Percentiles rank a stretch among this genome's conserved stretches.
phyloP scores from a whole-genome alignment of 2,113 vertebrate species.

The Arizona elegans region DNA sequence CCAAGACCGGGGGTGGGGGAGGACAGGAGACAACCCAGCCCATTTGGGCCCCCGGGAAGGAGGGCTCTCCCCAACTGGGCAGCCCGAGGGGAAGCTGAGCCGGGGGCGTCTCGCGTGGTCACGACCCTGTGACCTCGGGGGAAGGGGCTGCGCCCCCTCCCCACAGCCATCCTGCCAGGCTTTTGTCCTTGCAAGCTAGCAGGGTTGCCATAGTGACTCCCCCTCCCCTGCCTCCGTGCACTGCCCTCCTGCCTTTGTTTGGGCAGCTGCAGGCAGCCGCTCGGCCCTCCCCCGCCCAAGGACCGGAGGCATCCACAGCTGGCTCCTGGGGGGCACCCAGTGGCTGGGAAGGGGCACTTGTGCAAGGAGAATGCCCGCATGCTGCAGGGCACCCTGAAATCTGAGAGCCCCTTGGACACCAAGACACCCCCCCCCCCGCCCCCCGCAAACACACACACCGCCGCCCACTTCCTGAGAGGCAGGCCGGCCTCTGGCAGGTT shows the following conservation, averaged over 20 bases:
- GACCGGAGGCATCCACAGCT: neutral
- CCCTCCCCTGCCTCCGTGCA: slow-evolving; percentile 50
- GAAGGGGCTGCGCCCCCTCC: neutral
- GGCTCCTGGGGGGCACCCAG: neutral
- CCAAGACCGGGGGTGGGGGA: neutral
- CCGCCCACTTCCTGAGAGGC: neutral
- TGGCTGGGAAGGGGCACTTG: neutral
- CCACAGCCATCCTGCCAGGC: neutral
- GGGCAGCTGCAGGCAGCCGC: neutral
- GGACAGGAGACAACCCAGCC: neutral
- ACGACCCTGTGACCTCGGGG: neutral
- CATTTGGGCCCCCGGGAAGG: neutral
- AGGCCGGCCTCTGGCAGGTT: too few relatives aligned
- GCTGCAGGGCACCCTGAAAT: neutral
- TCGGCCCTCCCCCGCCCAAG: neutral
- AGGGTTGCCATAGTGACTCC: slow-evolving; percentile 59
- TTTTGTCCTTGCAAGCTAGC: neutral
- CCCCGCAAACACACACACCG: too few relatives aligned
- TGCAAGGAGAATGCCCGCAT: neutral
- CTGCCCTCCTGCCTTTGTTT: slow-evolving; percentile 46
- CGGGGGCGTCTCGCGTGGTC: neutral
- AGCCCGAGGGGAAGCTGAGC: neutral
- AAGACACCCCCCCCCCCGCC: neutral
- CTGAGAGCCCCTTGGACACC: neutral
- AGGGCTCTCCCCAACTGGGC: neutral